Evolutionary conservation across 2,797 vertebrate species (phyloP), one percentile per base, ranked within the genome.

Genomic region (Sciaenops ocellatus): DNA sequence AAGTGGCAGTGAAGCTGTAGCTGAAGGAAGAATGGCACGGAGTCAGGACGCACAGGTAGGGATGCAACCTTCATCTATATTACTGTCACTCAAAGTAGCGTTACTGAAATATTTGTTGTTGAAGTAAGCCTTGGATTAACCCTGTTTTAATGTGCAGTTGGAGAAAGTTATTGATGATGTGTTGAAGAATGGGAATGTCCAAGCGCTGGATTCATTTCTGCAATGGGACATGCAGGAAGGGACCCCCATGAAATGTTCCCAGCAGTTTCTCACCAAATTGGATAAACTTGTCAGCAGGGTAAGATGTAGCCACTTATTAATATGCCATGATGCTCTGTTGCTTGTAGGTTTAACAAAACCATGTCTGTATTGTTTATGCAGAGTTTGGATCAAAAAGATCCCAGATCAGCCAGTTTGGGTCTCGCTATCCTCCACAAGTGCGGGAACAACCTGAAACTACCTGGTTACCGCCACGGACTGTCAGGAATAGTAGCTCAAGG

Each of bases 251-350:
- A 97, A 95, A 90, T 99, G 97, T 85, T 97, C 97, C 79, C 96
- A 95, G 75, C 95, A 96, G 51, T 97, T 99, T 88, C 83, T 97
- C 44, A 92, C 81, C 79, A 99, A 98, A 91, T 69, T 99, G 84
- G 96, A 99, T 90, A 95, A 93, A 88, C 93, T 99, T 74, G 87
- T 99, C 7, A 93, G 84, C 84, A 95, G 76, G 96, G 98, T 99
- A 95, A 94, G 90, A 84, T 69, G 8, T 41, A 46, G 16, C 6
- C 13, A 46, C 6, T 50, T 7, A 38, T 13, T 1, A 1, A 48
- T 15, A 55, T 24, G 30, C 4, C 4, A 22, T 5, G 0, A 6
- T 62, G 4, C 1, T 42, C 5, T 54, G 0, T n/a, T 73, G 4
- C 52, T 59, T 69, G 20, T 16, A 5, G 20, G 3, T 69, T 22